Base-by-base conservation (phyloP, 2,113 vertebrate species). In the Elgaria multicarinata region DNA sequence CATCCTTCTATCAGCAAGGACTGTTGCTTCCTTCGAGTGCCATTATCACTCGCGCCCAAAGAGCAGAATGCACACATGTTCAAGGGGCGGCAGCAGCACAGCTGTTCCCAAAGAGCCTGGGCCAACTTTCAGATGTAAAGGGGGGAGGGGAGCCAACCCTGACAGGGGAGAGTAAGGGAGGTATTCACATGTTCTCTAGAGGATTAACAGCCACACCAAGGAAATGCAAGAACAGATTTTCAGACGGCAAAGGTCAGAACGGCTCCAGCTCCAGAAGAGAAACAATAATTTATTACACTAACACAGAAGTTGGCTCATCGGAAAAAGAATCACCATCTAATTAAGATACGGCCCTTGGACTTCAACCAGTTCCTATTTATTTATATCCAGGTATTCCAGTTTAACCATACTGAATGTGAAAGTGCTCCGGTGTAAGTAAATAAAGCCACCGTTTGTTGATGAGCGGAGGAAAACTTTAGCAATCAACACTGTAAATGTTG, bases 91-190 rank as follows among this genome's bases (percentile, higher is more conserved):
- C n/a, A n/a, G 20, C 3, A 24, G 20, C 50, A 42, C n/a, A 55
- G 24, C 14, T 36, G 36, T 74, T 31, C 10, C 50, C 12, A 5
- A 14, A n/a, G 3, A 14, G 20, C 36, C 55, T 7, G 24, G 12
- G 24, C n/a, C 24, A 72, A 39, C 12, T 33, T 84, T 76, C 42
- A 84, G 8, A n/a, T n/a, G n/a, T n/a, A n/a, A n/a, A n/a, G n/a
- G n/a, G n/a, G n/a, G n/a, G n/a, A n/a, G n/a, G 13, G n/a, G 66
- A 26, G 20, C 4, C 58, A 66, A 66, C 31, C 36, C 58, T 20
- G 16, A 31, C 36, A 22, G 36, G n/a, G 58, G 5, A 24, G 42
- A 0, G 0, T 79, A 46, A 46, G 44, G 18, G 0, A 1, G 79
- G 22, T 26, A 44, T 46, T 44, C 24, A 87, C 50, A 71, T 86